phyloP scores from a whole-genome alignment of 2,888 invertebrate genomes.

The Orthosia incerta region DNA sequence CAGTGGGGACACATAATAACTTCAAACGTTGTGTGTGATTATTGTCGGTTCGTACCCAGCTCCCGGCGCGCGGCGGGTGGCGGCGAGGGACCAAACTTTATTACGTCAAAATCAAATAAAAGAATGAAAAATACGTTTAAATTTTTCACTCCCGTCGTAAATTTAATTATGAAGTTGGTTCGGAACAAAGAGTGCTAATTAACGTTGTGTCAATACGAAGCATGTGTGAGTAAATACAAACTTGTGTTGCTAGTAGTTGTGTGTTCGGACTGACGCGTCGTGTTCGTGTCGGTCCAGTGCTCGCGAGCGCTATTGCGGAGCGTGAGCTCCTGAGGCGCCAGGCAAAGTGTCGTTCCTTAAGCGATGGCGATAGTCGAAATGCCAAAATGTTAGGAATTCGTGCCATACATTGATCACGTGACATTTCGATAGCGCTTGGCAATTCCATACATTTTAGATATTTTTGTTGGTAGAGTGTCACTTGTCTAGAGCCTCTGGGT shows the following conservation, averaged over 20 bases:
- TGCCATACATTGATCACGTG: too few relatives aligned
- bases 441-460: too few relatives aligned
- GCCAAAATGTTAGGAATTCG: too few relatives aligned
- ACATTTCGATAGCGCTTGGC: too few relatives aligned
- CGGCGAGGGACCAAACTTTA: conserved; percentile 18
- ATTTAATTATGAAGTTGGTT: conserved; percentile 51
- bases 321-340: too few relatives aligned
- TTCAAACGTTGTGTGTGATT: conserved; percentile 16
- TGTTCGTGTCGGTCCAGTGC: too few relatives aligned
- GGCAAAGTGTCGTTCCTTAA: too few relatives aligned
- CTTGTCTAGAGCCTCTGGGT: too few relatives aligned
- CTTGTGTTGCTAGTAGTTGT: background rate
- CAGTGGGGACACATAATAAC: conserved; percentile 20
- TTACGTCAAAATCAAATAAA: conserved; percentile 60
- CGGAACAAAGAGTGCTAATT: conserved; percentile 55
- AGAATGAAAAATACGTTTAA: conserved; percentile 43
- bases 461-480: too few relatives aligned
- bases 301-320: too few relatives aligned
- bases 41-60: background rate
- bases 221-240: conserved; percentile 9
- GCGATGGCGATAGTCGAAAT: too few relatives aligned
- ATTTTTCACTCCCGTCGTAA: conserved; percentile 39
- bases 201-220: conserved; percentile 33
- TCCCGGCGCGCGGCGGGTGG: background rate
- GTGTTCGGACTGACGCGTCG: too few relatives aligned